Evolutionary conservation across 1,140 invertebrate genomes (phyloP).

Genomic region (Lutraria rhynchaena): DNA sequence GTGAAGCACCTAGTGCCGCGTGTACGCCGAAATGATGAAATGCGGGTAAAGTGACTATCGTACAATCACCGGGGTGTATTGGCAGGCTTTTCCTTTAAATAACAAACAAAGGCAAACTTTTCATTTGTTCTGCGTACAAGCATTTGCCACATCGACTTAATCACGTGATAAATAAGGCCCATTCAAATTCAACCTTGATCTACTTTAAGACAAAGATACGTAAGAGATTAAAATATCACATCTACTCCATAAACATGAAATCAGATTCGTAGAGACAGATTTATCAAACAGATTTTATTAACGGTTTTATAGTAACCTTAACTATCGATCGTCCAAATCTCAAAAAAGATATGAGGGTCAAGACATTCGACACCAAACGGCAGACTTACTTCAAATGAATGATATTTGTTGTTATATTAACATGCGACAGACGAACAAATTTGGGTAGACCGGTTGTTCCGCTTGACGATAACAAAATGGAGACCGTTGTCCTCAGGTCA

Average conservation of each 20-base stretch:
- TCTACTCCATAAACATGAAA: too few relatives aligned
- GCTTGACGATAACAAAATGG: conserved; percentile 70
- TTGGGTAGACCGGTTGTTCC: conserved; percentile 79
- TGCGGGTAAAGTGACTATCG: conserved; percentile 85
- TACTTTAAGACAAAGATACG: too few relatives aligned
- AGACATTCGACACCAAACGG: too few relatives aligned
- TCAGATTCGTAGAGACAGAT: too few relatives aligned
- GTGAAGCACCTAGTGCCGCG: conserved; percentile 68
- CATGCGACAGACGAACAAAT: conserved; percentile 74
- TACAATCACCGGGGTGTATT: conserved; percentile 4
- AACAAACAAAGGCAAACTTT: neutral
- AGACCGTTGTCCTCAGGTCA: conserved; percentile 28
- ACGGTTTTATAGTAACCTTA: too few relatives aligned
- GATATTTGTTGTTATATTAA: conserved; percentile 83
- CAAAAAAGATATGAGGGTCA: too few relatives aligned
- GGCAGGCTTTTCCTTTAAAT: conserved; percentile 6
- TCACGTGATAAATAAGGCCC: too few relatives aligned
- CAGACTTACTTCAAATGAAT: conserved; percentile 45
- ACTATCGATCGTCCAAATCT: too few relatives aligned
- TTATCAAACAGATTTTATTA: too few relatives aligned
- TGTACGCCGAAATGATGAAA: conserved; percentile 92
- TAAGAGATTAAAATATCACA: too few relatives aligned
- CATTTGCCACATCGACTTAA: too few relatives aligned
- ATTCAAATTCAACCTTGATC: too few relatives aligned
- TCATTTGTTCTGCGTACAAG: neutral